phyloP scores from a whole-genome alignment of 30 jellyfish, hydroid and myxozoan species.

The Nemopilema nomurai region DNA sequence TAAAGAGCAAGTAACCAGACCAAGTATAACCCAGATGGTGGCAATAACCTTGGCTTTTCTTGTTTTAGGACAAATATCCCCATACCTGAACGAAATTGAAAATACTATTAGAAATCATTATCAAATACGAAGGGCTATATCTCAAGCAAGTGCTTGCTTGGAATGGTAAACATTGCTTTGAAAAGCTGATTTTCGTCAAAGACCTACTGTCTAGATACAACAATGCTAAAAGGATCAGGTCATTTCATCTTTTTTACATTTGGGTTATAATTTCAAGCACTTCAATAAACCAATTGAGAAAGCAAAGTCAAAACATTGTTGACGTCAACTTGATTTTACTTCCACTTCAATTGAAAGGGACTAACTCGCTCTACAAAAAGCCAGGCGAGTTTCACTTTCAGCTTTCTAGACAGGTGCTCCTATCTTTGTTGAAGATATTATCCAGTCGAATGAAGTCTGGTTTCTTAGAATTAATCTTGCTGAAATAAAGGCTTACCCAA shows the following conservation, averaged over 20 bases:
- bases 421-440: not conserved
- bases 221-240: too few species aligned
- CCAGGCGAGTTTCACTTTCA: not conserved
- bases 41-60: slow-evolving; percentile 48
- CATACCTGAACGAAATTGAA: slow-evolving; percentile 46
- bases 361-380: not conserved
- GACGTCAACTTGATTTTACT: not conserved
- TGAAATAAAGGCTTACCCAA: slow-evolving; percentile 55
- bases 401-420: not conserved
- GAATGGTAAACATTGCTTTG: too few species aligned
- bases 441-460: not conserved
- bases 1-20: slow-evolving; percentile 59
- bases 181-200: too few species aligned
- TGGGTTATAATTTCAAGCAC: not conserved
- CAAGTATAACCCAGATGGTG: slow-evolving; percentile 54
- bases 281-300: not conserved
- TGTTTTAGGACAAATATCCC: slow-evolving; percentile 68
- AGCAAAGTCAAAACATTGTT: not conserved
- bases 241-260: not conserved
- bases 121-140: too few species aligned
- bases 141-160: too few species aligned
- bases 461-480: not conserved
- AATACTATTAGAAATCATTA: too few species aligned
- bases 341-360: not conserved
- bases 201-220: too few species aligned